Percentiles rank a stretch among this genome's conserved stretches.
phyloP scores from a whole-genome alignment of 2,888 invertebrate genomes.

The Caenorhabditis auriculariae region DNA sequence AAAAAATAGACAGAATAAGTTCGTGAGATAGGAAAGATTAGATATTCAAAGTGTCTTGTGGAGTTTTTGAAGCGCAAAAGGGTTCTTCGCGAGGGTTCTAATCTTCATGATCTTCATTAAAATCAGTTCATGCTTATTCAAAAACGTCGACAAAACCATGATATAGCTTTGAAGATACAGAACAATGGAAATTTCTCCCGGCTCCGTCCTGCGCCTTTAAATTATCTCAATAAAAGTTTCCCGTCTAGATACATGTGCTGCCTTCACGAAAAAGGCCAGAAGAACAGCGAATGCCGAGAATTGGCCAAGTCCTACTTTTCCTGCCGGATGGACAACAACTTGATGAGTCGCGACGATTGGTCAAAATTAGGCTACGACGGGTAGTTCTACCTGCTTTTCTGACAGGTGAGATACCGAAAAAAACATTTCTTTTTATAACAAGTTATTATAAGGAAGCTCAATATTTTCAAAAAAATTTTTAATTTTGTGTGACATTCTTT shows the following conservation, averaged over 20 bases:
- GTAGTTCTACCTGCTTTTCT: too few relatives aligned
- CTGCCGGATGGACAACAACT: constrained; percentile 90
- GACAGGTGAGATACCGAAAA: too few relatives aligned
- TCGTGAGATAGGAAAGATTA: too few relatives aligned
- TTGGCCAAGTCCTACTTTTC: constrained; percentile 82
- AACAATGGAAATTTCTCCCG: not conserved
- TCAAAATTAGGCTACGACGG: constrained; percentile 48
- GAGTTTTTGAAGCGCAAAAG: too few relatives aligned
- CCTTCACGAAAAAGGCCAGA: constrained; percentile 74
- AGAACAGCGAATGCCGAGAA: constrained; percentile 78
- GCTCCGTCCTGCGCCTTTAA: not conserved
- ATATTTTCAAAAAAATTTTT: too few relatives aligned
- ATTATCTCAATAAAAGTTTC: not conserved
- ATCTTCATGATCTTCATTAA: too few relatives aligned
- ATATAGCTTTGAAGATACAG: not conserved
- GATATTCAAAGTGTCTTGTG: too few relatives aligned
- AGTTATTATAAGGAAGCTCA: too few relatives aligned
- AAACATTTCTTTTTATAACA: too few relatives aligned
- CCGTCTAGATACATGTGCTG: constrained; percentile 79
- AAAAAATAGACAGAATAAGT: too few relatives aligned
- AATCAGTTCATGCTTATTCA: not conserved
- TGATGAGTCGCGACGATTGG: constrained; percentile 75
- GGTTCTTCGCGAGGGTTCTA: too few relatives aligned
- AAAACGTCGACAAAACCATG: not conserved
- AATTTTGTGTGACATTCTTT: too few relatives aligned